A percentile compares a stretch with the other conserved stretches of the same genome.
Evolutionary conservation across 2,888 invertebrate species (phyloP).

Genomic region (Auanema sp.): DNA sequence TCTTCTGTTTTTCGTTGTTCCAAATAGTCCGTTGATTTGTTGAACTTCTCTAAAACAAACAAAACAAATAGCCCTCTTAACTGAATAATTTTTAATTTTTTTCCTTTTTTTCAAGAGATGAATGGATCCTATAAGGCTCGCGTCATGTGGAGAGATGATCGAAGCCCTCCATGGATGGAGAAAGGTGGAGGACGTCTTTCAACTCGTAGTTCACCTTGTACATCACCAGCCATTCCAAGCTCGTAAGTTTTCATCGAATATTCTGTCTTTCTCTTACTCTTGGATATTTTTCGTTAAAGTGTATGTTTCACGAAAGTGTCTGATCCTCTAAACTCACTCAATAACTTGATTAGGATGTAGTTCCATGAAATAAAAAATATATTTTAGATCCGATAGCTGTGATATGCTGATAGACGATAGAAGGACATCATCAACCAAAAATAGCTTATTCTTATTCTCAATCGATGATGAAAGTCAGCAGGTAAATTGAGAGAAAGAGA

Average conservation of each 20-base stretch:
- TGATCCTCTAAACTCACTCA: background rate
- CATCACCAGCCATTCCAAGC: constrained; percentile 37
- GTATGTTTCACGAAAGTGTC: background rate
- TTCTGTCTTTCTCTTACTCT: background rate
- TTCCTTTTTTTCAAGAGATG: constrained; percentile 31
- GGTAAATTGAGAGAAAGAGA: constrained; percentile 4
- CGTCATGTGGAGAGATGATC: constrained; percentile 37
- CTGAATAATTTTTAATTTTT: background rate
- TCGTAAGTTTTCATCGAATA: constrained; percentile 31
- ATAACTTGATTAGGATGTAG: no score
- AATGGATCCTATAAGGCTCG: constrained; percentile 39
- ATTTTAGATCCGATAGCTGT: constrained; percentile 44
- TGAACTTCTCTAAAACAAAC: background rate
- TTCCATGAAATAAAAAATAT: no score
- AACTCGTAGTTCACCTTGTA: constrained; percentile 33
- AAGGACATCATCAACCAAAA: constrained; percentile 30
- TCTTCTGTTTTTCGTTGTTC: background rate
- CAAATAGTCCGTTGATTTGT: background rate
- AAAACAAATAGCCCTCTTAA: background rate
- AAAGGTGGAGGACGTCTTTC: constrained; percentile 15
- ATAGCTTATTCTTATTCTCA: constrained; percentile 41
- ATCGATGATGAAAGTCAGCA: constrained; percentile 23
- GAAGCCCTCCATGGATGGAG: constrained; percentile 51
- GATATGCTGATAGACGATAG: constrained; percentile 34
- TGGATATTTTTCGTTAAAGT: background rate